Evolutionary conservation across 1,140 invertebrate species (phyloP), one percentile per base, ranked within the genome.

Genomic region (Aphidius ervi): DNA sequence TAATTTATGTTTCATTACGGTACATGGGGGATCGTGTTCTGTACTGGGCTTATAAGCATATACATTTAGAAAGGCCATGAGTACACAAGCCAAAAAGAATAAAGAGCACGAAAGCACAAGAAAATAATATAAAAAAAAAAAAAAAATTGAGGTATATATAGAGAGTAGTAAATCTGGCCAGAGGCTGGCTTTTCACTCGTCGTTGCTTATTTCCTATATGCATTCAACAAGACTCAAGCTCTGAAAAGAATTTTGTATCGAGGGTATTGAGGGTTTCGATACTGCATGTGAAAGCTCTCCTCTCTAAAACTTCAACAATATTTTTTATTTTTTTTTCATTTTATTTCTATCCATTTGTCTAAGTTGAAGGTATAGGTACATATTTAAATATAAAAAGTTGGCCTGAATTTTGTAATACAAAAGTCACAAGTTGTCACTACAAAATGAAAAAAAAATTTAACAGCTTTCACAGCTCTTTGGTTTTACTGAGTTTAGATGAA

Each of bases 171-270:
- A 57, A 58, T 56, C 59, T 53, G 58, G 62, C 62, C 49, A 52
- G 49, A 67, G 60, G 73, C 75, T 69, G 60, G 73, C 75, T 69
- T 79, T 77, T 76, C 74, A 79, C 23, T 31, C 23, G 23, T 46
- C 23, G 40, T 52, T 62, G 55, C 65, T 74, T 78, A 78, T 78
- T 77, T 79, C 77, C 76, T 79, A 78, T 78, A 77, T 72, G 70
- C 69, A 76, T 78, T 77, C 70, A 78, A 63, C 61, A 16, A 8
- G 65, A 61, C 63, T 6, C 58, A 60, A 40, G 40, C 37, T 54
- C 41, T 79, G 74, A 78, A 79, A 79, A 79, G 77, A 79, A 79
- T 79, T 79, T 79, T 79, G 74, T 79, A 79, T 79, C 75, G 74
- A 72, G 76, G 75, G 75, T 78, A 78, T 79, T 79, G 76, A 79